These are phyloP conservation scores for Neodiprion pinetum DNA, from an alignment of 1,140 invertebrate genomes.

Conservation along the genomic window DNA sequence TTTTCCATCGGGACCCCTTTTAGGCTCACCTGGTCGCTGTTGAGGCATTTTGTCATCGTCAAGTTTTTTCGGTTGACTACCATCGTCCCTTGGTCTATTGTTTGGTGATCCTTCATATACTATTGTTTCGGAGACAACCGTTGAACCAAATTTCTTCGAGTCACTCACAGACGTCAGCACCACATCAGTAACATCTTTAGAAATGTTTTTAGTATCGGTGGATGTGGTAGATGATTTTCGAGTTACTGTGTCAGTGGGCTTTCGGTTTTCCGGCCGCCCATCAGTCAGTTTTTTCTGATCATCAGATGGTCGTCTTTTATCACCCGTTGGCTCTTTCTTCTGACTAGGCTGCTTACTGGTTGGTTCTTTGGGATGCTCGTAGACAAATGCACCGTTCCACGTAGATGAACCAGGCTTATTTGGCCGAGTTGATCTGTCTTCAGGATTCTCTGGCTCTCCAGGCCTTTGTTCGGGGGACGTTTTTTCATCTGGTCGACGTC, in stretches of 20 bases:
- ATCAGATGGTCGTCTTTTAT: background rate
- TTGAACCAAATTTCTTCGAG: constrained; percentile 19
- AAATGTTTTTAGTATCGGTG: background rate
- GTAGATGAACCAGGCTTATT: constrained; percentile 8
- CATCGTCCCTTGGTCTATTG: too few relatives aligned
- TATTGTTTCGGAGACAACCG: constrained; percentile 18
- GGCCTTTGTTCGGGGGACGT: constrained; percentile 8
- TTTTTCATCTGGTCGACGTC: constrained; percentile 16
- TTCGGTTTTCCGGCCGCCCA: constrained; percentile 21
- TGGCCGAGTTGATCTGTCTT: constrained; percentile 32
- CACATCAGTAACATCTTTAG: background rate
- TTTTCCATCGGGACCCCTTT: constrained; percentile 14
- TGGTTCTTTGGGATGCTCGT: constrained; percentile 45
- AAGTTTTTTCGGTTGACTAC: constrained; percentile 12
- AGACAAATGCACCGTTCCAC: constrained; percentile 17
- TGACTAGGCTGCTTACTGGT: background rate
- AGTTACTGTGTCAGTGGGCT: background rate
- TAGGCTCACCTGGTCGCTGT: constrained; percentile 9
- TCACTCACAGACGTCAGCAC: constrained; percentile 16
- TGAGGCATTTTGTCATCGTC: constrained; percentile 15
- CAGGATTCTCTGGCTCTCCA: constrained; percentile 22
- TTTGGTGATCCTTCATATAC: too few relatives aligned
- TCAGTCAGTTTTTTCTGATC: background rate
- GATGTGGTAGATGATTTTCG: background rate
- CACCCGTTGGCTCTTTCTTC: background rate